Percentiles rank a stretch among this genome's conserved stretches.
These are phyloP conservation scores for Enteromius paludinosus DNA, from an alignment of 2,797 vertebrate genomes.

Conservation along the genomic window DNA sequence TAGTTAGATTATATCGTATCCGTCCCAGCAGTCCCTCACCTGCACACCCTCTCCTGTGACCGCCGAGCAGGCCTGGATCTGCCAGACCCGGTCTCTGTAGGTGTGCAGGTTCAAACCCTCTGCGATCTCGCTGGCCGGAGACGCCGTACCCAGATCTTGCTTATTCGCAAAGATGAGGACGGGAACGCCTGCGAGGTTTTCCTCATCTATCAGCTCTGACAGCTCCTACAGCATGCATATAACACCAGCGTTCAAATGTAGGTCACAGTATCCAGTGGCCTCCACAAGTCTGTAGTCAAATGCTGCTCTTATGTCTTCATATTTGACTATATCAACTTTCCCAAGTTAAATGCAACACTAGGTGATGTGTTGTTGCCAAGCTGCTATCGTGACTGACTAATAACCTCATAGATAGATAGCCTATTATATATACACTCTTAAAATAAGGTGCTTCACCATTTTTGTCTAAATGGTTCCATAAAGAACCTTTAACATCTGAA, in stretches of 20 bases:
- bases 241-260: neutral
- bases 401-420: neutral
- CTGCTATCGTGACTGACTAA: neutral
- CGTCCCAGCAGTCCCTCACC: conserved; percentile 59
- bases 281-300: neutral
- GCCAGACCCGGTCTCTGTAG: conserved; percentile 77
- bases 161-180: conserved; percentile 79
- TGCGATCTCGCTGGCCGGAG: conserved; percentile 71
- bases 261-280: neutral
- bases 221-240: conserved; percentile 67
- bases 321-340: neutral
- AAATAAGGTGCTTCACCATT: no score
- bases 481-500: no score
- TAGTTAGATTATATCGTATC: neutral
- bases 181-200: conserved; percentile 69
- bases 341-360: neutral
- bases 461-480: no score
- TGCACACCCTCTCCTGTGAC: conserved; percentile 78
- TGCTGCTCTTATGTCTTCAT: neutral
- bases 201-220: conserved; percentile 72
- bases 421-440: no score
- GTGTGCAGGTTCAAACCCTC: conserved; percentile 78
- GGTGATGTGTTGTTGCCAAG: neutral
- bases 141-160: conserved; percentile 74
- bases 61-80: conserved; percentile 79